phyloP scores from a whole-genome alignment of 2,797 vertebrate genomes.

The Hafferia zeledoni region DNA sequence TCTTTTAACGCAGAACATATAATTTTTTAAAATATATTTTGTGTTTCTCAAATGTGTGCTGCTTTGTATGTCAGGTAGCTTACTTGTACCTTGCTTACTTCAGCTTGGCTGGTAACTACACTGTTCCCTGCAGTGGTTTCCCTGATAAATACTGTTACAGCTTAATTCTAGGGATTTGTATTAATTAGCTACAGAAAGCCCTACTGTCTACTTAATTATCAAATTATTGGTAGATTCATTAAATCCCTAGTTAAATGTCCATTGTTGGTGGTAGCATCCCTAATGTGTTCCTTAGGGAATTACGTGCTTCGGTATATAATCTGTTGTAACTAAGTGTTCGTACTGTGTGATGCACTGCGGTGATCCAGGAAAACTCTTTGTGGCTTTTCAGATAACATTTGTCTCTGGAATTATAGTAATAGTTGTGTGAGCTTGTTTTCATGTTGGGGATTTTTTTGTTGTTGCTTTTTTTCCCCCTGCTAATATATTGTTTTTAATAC shows the following conservation, averaged over 20 bases:
- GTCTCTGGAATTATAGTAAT: not conserved
- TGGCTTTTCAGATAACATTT: not conserved
- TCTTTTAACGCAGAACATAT: not conserved
- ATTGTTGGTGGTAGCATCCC: not conserved
- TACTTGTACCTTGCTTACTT: not conserved
- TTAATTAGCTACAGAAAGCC: not conserved
- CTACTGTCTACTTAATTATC: not conserved
- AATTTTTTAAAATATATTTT: not conserved
- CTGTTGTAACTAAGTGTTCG: not conserved
- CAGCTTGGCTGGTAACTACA: not conserved
- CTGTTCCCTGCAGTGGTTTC: not conserved
- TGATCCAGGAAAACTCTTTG: not conserved
- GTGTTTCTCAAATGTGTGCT: not conserved
- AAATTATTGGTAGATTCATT: not conserved
- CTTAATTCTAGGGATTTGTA: not conserved
- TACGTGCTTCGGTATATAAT: not conserved
- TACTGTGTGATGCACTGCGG: not conserved
- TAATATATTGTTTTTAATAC: not conserved
- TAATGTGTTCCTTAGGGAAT: not conserved
- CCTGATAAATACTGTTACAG: not conserved
- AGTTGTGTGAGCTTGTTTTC: not conserved
- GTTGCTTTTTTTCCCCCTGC: not conserved
- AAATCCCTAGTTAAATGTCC: not conserved
- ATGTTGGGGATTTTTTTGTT: not conserved
- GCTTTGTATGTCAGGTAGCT: not conserved